A percentile compares a stretch with the other conserved stretches of the same genome.
phyloP scores from a whole-genome alignment of 2,797 vertebrate genomes.

The Xenentodon cancila region DNA sequence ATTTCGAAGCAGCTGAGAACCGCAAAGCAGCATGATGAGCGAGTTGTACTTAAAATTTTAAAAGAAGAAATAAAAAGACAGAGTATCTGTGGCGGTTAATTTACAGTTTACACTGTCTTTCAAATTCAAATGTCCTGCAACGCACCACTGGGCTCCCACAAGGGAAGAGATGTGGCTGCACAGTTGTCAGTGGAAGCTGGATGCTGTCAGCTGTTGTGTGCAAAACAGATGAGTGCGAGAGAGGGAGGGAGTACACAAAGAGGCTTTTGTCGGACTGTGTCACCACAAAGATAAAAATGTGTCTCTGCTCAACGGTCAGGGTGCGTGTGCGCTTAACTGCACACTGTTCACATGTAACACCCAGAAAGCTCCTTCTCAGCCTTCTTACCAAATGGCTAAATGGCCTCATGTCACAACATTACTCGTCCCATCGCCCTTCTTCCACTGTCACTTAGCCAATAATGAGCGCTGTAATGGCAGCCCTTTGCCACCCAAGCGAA shows the following conservation, averaged over 20 bases:
- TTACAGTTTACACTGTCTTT: constrained; percentile 13
- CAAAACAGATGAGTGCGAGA: constrained; percentile 5
- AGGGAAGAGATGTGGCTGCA: constrained; percentile 6
- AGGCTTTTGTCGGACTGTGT: constrained; percentile 52
- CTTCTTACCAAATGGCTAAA: constrained; percentile 38
- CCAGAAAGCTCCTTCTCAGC: constrained; percentile 32
- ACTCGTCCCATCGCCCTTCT: constrained; percentile 51
- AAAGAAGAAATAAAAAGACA: neutral
- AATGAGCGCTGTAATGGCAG: constrained; percentile 58
- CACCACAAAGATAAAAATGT: constrained; percentile 35
- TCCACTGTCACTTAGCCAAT: constrained; percentile 54
- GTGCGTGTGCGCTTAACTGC: constrained; percentile 36
- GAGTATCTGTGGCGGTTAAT: constrained; percentile 15
- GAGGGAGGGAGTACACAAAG: constrained; percentile 19
- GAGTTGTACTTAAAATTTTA: constrained; percentile 33
- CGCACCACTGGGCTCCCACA: neutral
- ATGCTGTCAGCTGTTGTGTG: constrained; percentile 25
- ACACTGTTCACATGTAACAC: constrained; percentile 23
- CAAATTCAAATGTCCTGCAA: constrained; percentile 13
- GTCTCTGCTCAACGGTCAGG: constrained; percentile 36
- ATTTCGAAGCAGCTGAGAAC: constrained; percentile 31
- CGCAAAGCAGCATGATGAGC: constrained; percentile 17
- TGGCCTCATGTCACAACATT: constrained; percentile 56
- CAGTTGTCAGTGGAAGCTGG: constrained; percentile 15
- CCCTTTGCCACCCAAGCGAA: constrained; percentile 46